Percentiles rank a stretch among this genome's conserved stretches.
Conservation (phyloP, 2,888 invertebrate species). For the Euproctis similis region DNA sequence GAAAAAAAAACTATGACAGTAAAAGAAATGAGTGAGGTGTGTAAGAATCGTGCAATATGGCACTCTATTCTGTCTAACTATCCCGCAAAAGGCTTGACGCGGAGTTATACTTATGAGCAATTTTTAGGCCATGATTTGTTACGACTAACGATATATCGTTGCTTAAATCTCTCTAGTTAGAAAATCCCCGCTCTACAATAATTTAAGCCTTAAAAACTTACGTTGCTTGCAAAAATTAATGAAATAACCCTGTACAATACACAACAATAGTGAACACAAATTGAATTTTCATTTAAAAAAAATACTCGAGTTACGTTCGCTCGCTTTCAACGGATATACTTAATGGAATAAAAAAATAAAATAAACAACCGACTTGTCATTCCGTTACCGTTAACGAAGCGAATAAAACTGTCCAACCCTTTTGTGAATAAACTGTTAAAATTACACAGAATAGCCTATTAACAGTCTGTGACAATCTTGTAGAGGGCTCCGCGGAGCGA, state of each 20-base stretch:
- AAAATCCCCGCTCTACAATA: too few relatives aligned
- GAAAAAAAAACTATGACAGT: too few relatives aligned
- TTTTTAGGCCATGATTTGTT: too few relatives aligned
- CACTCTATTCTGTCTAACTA: too few relatives aligned
- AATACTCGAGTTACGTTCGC: slow-evolving; percentile 15
- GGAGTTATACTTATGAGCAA: too few relatives aligned
- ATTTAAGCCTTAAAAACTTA: too few relatives aligned
- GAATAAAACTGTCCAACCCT: slow-evolving; percentile 62
- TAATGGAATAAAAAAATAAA: slow-evolving; percentile 47
- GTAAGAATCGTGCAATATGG: too few relatives aligned
- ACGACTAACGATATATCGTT: too few relatives aligned
- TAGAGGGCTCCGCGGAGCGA: slow-evolving; percentile 43
- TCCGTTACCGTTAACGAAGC: slow-evolving; percentile 56
- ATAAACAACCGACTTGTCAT: slow-evolving; percentile 48
- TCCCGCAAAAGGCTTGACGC: too few relatives aligned
- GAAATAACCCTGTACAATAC: slow-evolving; percentile 9
- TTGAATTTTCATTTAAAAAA: slow-evolving; percentile 13
- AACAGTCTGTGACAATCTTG: slow-evolving; percentile 61
- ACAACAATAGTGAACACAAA: slow-evolving; percentile 9
- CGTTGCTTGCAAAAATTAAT: slow-evolving; percentile 8
- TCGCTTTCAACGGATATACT: slow-evolving; percentile 24
- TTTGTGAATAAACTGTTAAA: slow-evolving; percentile 62
- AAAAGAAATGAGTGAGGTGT: too few relatives aligned
- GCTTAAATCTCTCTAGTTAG: too few relatives aligned
- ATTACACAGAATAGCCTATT: slow-evolving; percentile 61